Conservation (phyloP, 2,113 vertebrate genomes). For the Halcyon malimbica region DNA sequence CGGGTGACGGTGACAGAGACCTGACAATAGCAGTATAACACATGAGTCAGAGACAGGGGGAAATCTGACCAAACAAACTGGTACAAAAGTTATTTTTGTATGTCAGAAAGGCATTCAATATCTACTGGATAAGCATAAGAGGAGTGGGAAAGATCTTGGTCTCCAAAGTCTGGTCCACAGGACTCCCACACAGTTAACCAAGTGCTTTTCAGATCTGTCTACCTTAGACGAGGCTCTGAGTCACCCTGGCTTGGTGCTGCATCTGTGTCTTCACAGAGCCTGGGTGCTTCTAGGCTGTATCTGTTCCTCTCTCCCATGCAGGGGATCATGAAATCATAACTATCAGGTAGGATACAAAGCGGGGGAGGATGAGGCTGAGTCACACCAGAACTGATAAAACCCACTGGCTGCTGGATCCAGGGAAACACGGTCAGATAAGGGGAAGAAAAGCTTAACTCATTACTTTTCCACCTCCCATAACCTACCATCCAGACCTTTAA, state of each 20-base stretch:
- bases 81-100: not conserved
- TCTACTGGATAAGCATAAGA: not conserved
- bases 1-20: not conserved
- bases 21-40: not conserved
- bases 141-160: not conserved
- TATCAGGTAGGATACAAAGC: not conserved
- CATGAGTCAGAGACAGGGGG: not conserved
- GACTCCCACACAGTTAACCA: not conserved
- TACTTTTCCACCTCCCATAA: not conserved
- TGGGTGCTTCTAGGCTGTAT: not conserved
- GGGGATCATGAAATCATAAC: not conserved
- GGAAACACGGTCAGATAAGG: not conserved
- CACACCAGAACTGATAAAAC: slow-evolving; percentile 22
- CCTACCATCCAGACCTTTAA: not conserved
- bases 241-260: not conserved
- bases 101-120: not conserved
- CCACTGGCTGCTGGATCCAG: not conserved
- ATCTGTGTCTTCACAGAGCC: not conserved
- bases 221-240: not conserved
- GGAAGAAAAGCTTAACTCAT: not conserved
- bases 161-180: not conserved
- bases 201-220: not conserved
- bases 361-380: not conserved
- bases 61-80: not conserved
- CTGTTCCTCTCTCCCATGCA: not conserved